Conservation (phyloP, 2,797 vertebrate species). For the Coregonus ussuriensis region DNA sequence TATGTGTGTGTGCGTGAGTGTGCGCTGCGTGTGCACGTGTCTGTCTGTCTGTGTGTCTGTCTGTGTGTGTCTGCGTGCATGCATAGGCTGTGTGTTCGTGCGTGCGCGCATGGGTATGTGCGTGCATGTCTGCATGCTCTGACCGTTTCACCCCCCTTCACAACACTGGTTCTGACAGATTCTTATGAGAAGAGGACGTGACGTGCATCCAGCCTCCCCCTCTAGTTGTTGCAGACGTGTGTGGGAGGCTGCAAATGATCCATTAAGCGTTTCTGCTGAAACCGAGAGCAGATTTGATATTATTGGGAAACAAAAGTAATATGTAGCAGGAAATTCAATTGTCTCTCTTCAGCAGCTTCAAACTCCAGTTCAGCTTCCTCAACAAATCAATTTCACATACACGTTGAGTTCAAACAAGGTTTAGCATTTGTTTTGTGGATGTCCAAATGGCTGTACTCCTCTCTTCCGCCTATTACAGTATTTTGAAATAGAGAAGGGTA, state of each 20-base stretch:
- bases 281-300: conserved; percentile 82
- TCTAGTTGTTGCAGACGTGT: conserved; percentile 52
- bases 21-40: not conserved
- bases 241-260: conserved; percentile 80
- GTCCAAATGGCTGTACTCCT: conserved; percentile 3
- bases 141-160: conserved; percentile 51
- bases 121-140: conserved; percentile 21
- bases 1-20: not conserved
- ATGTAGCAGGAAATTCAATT: conserved; percentile 84
- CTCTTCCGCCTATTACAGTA: not conserved
- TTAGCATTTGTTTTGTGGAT: conserved; percentile 38
- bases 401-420: conserved; percentile 68
- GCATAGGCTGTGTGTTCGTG: not conserved
- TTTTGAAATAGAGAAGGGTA: not conserved
- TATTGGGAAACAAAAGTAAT: conserved; percentile 81
- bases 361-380: conserved; percentile 72
- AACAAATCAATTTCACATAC: conserved; percentile 74
- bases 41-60: too few species aligned
- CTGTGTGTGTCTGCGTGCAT: not conserved
- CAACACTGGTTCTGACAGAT: conserved; percentile 24
- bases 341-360: conserved; percentile 73
- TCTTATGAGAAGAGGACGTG: conserved; percentile 35
- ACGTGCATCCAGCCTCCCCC: conserved; percentile 40
- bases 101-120: not conserved
- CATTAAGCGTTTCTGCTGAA: conserved; percentile 80